Conservation (phyloP, 2,113 vertebrate genomes). For the Danionella cerebrum region DNA sequence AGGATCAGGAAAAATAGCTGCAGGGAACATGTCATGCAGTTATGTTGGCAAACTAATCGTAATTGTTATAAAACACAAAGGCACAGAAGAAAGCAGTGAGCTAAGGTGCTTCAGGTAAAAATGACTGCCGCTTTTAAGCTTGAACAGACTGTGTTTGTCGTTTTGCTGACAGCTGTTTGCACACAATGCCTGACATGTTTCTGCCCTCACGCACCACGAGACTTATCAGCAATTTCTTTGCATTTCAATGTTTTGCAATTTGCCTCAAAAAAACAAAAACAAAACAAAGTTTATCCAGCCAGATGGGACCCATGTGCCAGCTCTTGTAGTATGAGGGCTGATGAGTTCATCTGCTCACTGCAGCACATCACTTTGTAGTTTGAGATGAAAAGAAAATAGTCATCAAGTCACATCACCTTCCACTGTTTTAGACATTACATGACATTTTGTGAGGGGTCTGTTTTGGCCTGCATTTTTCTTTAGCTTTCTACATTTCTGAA, state of each 20-base stretch:
- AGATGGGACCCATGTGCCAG: neutral
- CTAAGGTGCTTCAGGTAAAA: neutral
- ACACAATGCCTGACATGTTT: neutral
- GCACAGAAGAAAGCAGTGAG: neutral
- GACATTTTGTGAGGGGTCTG: too few species aligned
- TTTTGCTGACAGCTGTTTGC: neutral
- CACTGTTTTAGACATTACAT: too few species aligned
- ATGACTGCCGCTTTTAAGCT: neutral
- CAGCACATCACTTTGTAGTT: too few species aligned
- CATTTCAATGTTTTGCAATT: neutral
- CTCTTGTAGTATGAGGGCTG: neutral
- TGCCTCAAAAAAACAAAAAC: neutral
- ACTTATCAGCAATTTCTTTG: neutral
- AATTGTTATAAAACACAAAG: neutral
- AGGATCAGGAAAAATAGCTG: too few species aligned
- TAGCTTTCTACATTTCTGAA: too few species aligned
- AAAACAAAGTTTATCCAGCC: neutral
- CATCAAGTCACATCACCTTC: too few species aligned
- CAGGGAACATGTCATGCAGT: too few species aligned
- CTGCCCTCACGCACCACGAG: neutral
- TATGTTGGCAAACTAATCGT: too few species aligned
- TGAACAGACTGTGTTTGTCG: neutral
- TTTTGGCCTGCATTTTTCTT: too few species aligned
- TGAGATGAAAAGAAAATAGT: too few species aligned
- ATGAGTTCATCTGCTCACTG: neutral